phyloP scores from a whole-genome alignment of 1,140 invertebrate genomes.

The Atopsyche davidsoni region DNA sequence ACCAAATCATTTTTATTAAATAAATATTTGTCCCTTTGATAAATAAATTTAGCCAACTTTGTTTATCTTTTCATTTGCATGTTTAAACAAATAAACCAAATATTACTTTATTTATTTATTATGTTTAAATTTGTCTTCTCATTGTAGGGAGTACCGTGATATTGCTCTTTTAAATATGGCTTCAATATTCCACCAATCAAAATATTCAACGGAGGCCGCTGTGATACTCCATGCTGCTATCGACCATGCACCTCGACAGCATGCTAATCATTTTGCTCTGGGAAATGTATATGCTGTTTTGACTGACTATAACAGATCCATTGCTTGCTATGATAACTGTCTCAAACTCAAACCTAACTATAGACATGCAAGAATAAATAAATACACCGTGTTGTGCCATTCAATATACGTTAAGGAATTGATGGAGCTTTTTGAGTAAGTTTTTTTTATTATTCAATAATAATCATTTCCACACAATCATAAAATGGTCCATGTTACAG shows the following conservation, averaged over 20 bases:
- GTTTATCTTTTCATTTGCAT: too few relatives aligned
- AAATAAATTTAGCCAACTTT: conserved; percentile 7
- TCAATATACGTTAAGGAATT: conserved; percentile 60
- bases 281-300: conserved; percentile 70
- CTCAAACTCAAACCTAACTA: conserved; percentile 52
- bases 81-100: too few relatives aligned
- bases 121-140: too few relatives aligned
- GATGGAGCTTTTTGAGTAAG: conserved; percentile 59
- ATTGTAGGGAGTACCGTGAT: conserved; percentile 64
- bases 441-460: conserved; percentile 27
- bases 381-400: conserved; percentile 64
- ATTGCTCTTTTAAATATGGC: conserved; percentile 75
- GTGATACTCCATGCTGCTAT: conserved; percentile 73
- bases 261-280: conserved; percentile 70
- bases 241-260: conserved; percentile 66
- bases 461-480: too few relatives aligned
- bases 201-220: conserved; percentile 69
- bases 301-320: conserved; percentile 58
- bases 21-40: conserved; percentile 1
- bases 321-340: conserved; percentile 64
- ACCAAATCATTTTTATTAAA: conserved; percentile 7
- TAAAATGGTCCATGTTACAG: too few relatives aligned
- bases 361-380: conserved; percentile 51
- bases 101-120: too few relatives aligned
- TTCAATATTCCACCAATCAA: conserved; percentile 72